Base-by-base conservation (phyloP, 2,888 invertebrate genomes). In the Caradrina kadenii region DNA sequence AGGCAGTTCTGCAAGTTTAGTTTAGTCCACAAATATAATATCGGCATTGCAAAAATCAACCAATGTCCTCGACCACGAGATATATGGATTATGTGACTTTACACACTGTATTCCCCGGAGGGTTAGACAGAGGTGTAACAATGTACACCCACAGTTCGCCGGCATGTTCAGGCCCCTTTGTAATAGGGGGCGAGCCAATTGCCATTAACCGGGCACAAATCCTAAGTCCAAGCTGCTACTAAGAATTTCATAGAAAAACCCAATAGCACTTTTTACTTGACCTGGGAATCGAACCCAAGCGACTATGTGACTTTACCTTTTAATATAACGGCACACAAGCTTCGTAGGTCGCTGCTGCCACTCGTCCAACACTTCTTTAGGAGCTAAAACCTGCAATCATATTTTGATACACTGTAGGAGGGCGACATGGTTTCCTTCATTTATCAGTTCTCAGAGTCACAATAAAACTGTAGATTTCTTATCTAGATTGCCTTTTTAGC, bases 301-400 rank as follows among this genome's bases (percentile, higher is more conserved):
- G n/a, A 26, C 4, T 26, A 26, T 26, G 26, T 26, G 4, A 26
- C 26, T 11, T 68, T 86, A 95, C 95, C 97, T 97, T 88, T 97
- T 98, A 82, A 99, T 99, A 90, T 98, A 98, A 61, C 98, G 97
- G 21, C 98, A 97, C 1, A 99, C 97, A 48, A 99, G 95, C 83
- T 97, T 97, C 86, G 99, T 99, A 0, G 99, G 99, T 77, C 99
- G 96, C 83, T 97, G 96, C 90, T 99, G 99, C 98, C 98, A 99
- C 89, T 98, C 98, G 88, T 98, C 97, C 89, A 99, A 92, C 0
- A 98, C 98, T 92, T 99, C 98, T 90, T 98, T 98, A 13, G 98
- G 98, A 11, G 98, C 97, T 83, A 97, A 96, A 0, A 99, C 98
- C 98, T 98, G 89, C 17, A 93, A 92, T 55, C 64, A 82, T n/a